Evolutionary conservation across 2,888 invertebrate genomes (phyloP).

Genomic region (Acanthococcus lagerstroemiae): DNA sequence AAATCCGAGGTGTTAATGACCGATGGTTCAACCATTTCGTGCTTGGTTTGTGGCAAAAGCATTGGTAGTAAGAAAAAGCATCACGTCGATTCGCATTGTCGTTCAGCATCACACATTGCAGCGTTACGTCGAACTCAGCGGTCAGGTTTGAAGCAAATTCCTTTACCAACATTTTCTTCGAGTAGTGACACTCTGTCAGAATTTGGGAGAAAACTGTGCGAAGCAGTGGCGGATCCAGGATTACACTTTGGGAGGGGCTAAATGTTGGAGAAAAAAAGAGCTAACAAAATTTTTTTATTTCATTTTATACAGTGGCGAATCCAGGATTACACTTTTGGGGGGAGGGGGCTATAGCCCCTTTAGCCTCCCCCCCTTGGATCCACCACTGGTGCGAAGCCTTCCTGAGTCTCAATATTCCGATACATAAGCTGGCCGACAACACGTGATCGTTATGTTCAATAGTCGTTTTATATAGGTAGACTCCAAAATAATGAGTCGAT

Average conservation of each 20-base stretch:
- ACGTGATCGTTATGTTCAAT: not conserved
- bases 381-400: no score
- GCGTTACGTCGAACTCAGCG: not conserved
- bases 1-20: not conserved
- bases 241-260: no score
- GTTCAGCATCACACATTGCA: not conserved
- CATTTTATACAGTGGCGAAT: no score
- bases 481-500: no score
- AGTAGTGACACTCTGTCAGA: not conserved
- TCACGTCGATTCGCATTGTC: not conserved
- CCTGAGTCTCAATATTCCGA: not conserved
- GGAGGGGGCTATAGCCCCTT: no score
- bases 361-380: no score
- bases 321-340: no score
- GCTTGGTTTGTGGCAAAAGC: not conserved
- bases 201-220: not conserved
- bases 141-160: not conserved
- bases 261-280: no score
- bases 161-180: constrained; percentile 3
- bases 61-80: not conserved
- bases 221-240: no score
- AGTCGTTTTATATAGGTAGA: not conserved
- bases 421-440: not conserved
- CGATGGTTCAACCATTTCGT: not conserved
- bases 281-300: no score